Evolutionary conservation across 2,888 invertebrate genomes (phyloP).

Genomic region (Melanostoma mellinum): DNA sequence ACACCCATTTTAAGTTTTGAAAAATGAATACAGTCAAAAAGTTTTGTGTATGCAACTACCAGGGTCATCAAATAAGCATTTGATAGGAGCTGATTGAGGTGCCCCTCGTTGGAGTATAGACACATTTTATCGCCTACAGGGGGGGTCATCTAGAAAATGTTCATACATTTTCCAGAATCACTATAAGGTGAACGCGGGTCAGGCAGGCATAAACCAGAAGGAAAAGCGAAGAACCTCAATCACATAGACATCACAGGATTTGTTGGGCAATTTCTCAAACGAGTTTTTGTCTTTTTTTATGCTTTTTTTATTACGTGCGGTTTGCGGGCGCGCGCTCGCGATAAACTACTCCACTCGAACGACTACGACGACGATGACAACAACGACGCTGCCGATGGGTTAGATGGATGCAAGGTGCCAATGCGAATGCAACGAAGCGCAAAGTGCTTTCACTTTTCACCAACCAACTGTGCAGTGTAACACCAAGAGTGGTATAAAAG

Average conservation of each 20-base stretch:
- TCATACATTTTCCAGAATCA: slow-evolving; percentile 46
- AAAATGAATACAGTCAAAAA: slow-evolving; percentile 16
- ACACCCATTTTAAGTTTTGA: slow-evolving; percentile 57
- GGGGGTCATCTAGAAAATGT: slow-evolving; percentile 58
- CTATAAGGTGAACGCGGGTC: slow-evolving; percentile 51
- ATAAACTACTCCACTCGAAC: slow-evolving; percentile 41
- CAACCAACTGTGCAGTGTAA: slow-evolving; percentile 3
- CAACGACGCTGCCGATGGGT: background rate
- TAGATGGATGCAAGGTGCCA: slow-evolving; percentile 46
- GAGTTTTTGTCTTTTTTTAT: slow-evolving; percentile 18
- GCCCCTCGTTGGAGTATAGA: background rate
- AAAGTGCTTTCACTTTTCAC: slow-evolving; percentile 66
- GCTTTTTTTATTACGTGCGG: background rate
- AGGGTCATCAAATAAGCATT: slow-evolving; percentile 51
- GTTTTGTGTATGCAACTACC: slow-evolving; percentile 20
- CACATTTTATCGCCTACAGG: slow-evolving; percentile 47
- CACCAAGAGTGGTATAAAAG: slow-evolving; percentile 34
- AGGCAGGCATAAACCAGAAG: slow-evolving; percentile 35
- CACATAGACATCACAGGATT: slow-evolving; percentile 16
- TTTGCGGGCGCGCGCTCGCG: slow-evolving; percentile 12
- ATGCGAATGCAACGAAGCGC: slow-evolving; percentile 36
- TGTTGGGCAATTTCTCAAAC: slow-evolving; percentile 53
- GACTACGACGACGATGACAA: slow-evolving; percentile 13
- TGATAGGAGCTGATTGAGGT: slow-evolving; percentile 41
- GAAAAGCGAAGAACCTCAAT: slow-evolving; percentile 6